Conservation (phyloP, 2,888 invertebrate genomes). For the Drosophila histrio region DNA sequence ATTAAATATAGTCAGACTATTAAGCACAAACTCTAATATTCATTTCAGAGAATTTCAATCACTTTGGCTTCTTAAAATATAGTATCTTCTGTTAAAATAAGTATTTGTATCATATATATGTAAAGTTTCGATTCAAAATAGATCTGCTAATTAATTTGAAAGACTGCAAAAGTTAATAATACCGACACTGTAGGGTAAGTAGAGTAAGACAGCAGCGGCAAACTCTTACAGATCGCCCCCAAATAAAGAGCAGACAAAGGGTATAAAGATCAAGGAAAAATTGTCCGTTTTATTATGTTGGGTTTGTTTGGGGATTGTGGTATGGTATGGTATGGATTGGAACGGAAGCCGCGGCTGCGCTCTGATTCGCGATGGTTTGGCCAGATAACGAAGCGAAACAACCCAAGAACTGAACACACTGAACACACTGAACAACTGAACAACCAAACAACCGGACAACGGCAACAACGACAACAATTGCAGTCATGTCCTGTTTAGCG, state of each 20-base stretch:
- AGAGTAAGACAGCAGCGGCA: neutral
- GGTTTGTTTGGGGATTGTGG: conserved; percentile 8
- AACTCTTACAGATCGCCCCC: conserved; percentile 64
- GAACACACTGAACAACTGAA: conserved; percentile 2
- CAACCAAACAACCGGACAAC: conserved; percentile 4
- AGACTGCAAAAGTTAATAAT: too few relatives aligned
- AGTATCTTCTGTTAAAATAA: neutral
- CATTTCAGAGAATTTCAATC: too few relatives aligned
- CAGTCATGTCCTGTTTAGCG: conserved; percentile 38
- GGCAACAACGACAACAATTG: conserved; percentile 28
- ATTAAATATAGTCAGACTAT: too few relatives aligned
- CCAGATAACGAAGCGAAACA: conserved; percentile 45
- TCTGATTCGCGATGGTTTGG: conserved; percentile 56
- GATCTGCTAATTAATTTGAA: too few relatives aligned
- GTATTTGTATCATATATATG: too few relatives aligned
- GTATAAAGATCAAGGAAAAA: conserved; percentile 14
- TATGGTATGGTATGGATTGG: neutral
- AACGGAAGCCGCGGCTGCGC: conserved; percentile 68
- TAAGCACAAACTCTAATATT: too few relatives aligned
- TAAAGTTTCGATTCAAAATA: too few relatives aligned
- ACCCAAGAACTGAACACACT: conserved; percentile 5
- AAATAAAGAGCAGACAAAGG: conserved; percentile 29
- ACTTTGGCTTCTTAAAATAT: too few relatives aligned
- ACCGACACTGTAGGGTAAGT: neutral
- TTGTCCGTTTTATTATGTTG: neutral